Base-by-base conservation (phyloP, 2,797 vertebrate genomes). In the Coilia nasus region DNA sequence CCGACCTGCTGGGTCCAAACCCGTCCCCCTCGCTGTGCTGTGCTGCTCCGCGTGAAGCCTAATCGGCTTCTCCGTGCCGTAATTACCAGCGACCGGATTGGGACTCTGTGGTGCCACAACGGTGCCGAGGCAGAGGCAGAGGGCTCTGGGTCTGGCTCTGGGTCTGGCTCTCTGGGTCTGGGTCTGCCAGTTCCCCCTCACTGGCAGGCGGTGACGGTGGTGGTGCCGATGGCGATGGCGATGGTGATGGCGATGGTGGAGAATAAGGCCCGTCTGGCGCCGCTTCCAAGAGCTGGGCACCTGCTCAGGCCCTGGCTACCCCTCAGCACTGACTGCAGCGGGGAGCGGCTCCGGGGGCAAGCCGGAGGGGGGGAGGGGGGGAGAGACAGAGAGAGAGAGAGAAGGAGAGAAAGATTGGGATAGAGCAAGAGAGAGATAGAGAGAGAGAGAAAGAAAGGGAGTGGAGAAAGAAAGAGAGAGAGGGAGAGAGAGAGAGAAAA, bases 21-120 rank as follows among this genome's bases (percentile, higher is more conserved):
- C 96, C 92, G 93, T 96, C 96, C 94, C 96, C 96, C 97, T 97
- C 87, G 95, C 95, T 95, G 96, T 94, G 95, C 95, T 95, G 96
- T 94, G 95, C 94, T 92, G 95, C 96, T 97, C 95, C 35, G 88
- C 96, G 96, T 92, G 90, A 95, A 94, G 96, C 96, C 95, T 97
- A 97, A 97, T 96, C 95, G 96, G 95, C 96, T 97, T 96, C 94
- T 97, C 96, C 95, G 94, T 93, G 95, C 94, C 96, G 92, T 97
- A 98, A 98, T 98, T 97, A 97, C 96, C 91, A 91, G 93, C 81
- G 90, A 92, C n/a, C 88, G 93, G 94, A 93, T 91, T 90, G 86
- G 86, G 91, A 93, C 91, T 93, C 95, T 91, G 86, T 93, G 92
- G 90, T 91, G 93, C 86, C 92, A 89, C 91, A 89, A 92, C 93